phyloP scores from a whole-genome alignment of 2,888 invertebrate genomes.

The Pycnomerus fuliginosus region DNA sequence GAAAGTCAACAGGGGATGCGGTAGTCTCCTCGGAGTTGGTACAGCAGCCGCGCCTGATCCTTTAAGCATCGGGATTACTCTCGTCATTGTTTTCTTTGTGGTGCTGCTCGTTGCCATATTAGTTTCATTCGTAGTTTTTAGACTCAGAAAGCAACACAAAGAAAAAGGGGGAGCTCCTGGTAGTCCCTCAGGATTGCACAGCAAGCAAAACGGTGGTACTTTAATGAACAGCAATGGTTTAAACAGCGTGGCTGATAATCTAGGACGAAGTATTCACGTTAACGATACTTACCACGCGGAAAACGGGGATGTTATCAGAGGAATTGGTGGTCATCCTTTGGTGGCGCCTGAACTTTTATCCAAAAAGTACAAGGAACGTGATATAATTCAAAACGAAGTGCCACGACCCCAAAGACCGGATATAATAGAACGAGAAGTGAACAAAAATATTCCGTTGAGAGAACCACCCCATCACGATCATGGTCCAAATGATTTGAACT shows the following conservation, averaged over 20 bases:
- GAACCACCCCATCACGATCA: constrained; percentile 80
- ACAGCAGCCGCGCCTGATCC: constrained; percentile 81
- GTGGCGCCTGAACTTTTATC: constrained; percentile 84
- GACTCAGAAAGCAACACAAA: constrained; percentile 82
- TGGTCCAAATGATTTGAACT: constrained; percentile 71
- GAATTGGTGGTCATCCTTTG: constrained; percentile 74
- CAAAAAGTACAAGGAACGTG: constrained; percentile 86
- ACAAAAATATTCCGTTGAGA: constrained; percentile 77
- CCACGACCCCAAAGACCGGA: constrained; percentile 86
- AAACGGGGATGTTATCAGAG: constrained; percentile 72
- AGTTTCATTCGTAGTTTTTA: constrained; percentile 89
- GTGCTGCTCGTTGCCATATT: constrained; percentile 85
- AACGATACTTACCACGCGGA: constrained; percentile 74
- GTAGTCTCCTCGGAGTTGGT: constrained; percentile 72
- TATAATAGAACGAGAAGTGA: constrained; percentile 87
- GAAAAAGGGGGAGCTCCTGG: constrained; percentile 74
- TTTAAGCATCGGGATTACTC: constrained; percentile 86
- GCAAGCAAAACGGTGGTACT: constrained; percentile 75
- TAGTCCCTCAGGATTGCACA: constrained; percentile 68
- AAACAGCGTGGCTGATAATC: constrained; percentile 64
- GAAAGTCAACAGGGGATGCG: constrained; percentile 73
- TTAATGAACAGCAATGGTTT: constrained; percentile 70
- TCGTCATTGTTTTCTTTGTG: constrained; percentile 92
- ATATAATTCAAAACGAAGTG: constrained; percentile 69
- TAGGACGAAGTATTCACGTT: constrained; percentile 67